Percentiles rank a stretch among this genome's conserved stretches.
These are phyloP conservation scores for Hypercompe scribonia DNA, from an alignment of 2,888 invertebrate species.

Conservation along the genomic window DNA sequence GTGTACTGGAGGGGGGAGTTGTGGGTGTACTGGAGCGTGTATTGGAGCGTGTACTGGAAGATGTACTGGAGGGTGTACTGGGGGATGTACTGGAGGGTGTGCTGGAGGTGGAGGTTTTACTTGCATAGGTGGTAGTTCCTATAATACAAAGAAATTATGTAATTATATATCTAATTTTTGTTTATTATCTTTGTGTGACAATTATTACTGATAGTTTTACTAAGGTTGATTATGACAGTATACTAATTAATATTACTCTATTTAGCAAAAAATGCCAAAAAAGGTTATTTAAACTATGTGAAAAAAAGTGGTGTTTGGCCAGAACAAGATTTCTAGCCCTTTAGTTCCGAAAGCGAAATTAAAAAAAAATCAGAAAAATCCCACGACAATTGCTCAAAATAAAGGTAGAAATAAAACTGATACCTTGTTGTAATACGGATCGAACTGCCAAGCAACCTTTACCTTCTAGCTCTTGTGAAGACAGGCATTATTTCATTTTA, in stretches of 20 bases:
- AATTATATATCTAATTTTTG: background rate
- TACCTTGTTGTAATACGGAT: background rate
- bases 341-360: no score
- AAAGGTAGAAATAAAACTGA: no score
- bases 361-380: no score
- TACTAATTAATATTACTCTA: no score
- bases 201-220: background rate
- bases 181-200: background rate
- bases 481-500: background rate
- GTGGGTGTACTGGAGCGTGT: background rate
- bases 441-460: background rate
- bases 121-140: slow-evolving; percentile 25
- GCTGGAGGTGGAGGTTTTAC: slow-evolving; percentile 17
- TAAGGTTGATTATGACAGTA: no score
- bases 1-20: background rate
- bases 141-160: background rate
- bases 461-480: background rate
- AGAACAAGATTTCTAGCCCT: no score
- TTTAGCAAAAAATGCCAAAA: background rate
- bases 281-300: background rate
- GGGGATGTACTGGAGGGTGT: background rate
- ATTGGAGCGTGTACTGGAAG: background rate
- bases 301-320: no score
- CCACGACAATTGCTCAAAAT: no score
- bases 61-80: background rate